A percentile compares a stretch with the other conserved stretches of the same genome.
Evolutionary conservation across 2,888 invertebrate species (phyloP).

Genomic region (Chrysolina oricalcia): DNA sequence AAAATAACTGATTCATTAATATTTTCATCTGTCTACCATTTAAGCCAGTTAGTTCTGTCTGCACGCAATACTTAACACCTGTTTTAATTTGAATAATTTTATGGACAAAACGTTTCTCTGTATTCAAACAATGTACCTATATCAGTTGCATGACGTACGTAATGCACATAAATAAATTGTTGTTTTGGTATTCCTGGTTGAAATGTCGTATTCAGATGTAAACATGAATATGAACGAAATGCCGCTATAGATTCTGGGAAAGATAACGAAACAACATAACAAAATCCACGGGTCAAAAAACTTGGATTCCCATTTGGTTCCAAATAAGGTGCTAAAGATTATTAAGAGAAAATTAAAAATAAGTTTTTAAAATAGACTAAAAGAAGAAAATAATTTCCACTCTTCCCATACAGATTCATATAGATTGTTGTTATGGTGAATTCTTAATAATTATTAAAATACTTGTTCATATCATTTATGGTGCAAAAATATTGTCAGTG

Average conservation of each 20-base stretch:
- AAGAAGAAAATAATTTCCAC: too few species aligned
- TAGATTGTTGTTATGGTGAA: too few species aligned
- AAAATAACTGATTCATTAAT: too few species aligned
- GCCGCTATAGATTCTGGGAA: conserved; percentile 11
- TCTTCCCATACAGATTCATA: too few species aligned
- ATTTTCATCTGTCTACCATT: not conserved
- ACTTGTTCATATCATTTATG: too few species aligned
- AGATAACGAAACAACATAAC: not conserved
- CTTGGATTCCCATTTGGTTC: not conserved
- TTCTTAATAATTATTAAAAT: too few species aligned
- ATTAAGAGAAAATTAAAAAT: too few species aligned
- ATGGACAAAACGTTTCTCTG: not conserved
- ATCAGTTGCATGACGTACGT: not conserved
- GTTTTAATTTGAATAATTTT: not conserved
- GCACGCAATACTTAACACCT: not conserved
- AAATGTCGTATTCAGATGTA: conserved; percentile 8
- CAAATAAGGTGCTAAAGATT: too few species aligned
- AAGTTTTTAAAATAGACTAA: too few species aligned
- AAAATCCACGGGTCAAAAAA: conserved; percentile 4
- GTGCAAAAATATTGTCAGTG: too few species aligned
- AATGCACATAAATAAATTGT: not conserved
- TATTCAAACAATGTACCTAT: not conserved
- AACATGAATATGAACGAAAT: not conserved
- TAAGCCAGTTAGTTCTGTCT: not conserved
- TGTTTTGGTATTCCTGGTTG: not conserved